Evolutionary conservation across 2,888 invertebrate species (phyloP), one percentile per base, ranked within the genome.

Genomic region (Chloroclystis v-ata): DNA sequence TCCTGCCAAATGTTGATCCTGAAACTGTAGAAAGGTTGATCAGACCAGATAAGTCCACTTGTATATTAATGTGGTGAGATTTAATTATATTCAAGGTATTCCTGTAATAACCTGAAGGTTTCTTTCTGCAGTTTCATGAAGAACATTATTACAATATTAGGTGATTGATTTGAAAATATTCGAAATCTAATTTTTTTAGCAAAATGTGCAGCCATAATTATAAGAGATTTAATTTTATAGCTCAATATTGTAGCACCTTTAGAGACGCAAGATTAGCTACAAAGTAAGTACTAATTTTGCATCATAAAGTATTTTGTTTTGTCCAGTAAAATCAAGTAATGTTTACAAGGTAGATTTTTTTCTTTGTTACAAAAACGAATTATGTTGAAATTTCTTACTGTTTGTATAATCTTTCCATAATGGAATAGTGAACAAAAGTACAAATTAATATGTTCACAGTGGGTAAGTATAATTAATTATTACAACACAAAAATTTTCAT

Each of bases 381-480:
- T 20, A 30, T 20, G 39, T 28, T 47, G 4, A n/a, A 35, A 29
- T 29, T 33, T 25, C 20, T 32, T 11, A 33, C 38, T 33, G 41
- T 32, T 26, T 33, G 14, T 38, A 20, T 9, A 28, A 11, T 42
- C 12, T 42, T 33, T 10, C 26, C 24, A 25, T 35, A 7, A 7
- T 12, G 41, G 33, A 28, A 37, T 48, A 59, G 69, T 75, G 68
- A 66, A 67, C 65, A 62, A 59, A 20, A 72, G 72, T 76, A 73
- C 73, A 73, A 72, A 72, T 43, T 28, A 41, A 58, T 44, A 52
- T 33, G 56, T 60, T 64, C 60, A 58, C 59, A 49, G 50, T 59
- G 63, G 77, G 75, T 81, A 81, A 78, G 78, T 75, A 77, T 77
- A 74, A 61, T 59, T 59, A 58, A 62, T 60, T 62, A 65, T 60